Evolutionary conservation across 2,888 invertebrate species (phyloP).

Genomic region (Stenodera caucasica): DNA sequence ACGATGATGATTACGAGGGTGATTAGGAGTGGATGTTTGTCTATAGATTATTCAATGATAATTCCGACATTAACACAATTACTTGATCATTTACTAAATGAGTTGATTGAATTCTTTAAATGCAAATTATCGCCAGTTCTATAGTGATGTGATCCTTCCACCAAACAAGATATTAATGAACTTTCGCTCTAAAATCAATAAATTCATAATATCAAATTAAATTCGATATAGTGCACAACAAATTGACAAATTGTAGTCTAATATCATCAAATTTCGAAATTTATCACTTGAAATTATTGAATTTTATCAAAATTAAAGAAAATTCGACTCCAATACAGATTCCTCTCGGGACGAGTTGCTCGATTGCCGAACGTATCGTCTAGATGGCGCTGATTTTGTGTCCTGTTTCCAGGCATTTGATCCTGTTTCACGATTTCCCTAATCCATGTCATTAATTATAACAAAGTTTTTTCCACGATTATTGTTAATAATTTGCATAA

Average conservation of each 20-base stretch:
- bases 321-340: not conserved
- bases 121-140: not conserved
- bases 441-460: not conserved
- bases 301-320: not conserved
- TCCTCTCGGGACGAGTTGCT: not conserved
- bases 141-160: not conserved
- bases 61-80: no score
- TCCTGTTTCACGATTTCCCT: not conserved
- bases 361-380: not conserved
- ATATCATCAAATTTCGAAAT: no score
- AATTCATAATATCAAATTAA: not conserved
- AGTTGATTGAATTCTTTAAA: not conserved
- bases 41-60: no score
- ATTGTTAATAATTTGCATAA: constrained; percentile 1
- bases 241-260: no score
- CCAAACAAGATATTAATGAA: not conserved
- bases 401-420: not conserved
- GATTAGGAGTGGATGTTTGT: no score
- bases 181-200: not conserved
- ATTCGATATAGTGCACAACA: no score
- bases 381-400: constrained; percentile 18
- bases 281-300: not conserved
- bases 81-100: no score
- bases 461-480: not conserved
- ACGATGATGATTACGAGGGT: not conserved